These are phyloP conservation scores for Ornithoptera alexandrae DNA, from an alignment of 2,888 invertebrate species.

Conservation along the genomic window DNA sequence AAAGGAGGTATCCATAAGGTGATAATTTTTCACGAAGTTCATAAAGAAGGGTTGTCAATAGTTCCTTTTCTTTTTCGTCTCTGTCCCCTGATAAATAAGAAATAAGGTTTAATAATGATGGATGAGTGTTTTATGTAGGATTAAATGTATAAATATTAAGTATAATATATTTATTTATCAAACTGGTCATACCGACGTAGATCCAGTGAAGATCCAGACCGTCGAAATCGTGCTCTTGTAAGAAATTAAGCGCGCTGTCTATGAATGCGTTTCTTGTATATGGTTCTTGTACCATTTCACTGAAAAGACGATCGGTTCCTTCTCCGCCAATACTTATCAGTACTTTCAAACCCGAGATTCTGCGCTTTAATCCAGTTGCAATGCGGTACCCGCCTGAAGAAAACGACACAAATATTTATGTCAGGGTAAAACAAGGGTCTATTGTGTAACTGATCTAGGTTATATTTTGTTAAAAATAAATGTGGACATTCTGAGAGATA, in stretches of 20 bases:
- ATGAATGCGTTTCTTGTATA: constrained; percentile 80
- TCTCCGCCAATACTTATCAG: constrained; percentile 88
- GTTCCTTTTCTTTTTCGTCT: constrained; percentile 76
- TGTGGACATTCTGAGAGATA: background rate
- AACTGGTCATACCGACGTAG: constrained; percentile 77
- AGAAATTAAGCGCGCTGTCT: constrained; percentile 81
- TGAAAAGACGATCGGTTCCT: constrained; percentile 80
- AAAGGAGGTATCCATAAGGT: constrained; percentile 77
- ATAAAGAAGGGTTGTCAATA: constrained; percentile 78
- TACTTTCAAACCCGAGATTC: constrained; percentile 84
- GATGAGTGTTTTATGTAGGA: background rate
- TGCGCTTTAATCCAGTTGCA: constrained; percentile 83
- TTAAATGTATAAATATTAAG: constrained; percentile 3
- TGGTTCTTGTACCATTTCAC: constrained; percentile 81
- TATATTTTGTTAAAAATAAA: background rate
- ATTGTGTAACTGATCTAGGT: background rate
- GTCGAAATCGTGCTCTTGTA: constrained; percentile 86
- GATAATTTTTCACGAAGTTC: constrained; percentile 82
- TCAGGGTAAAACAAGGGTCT: background rate
- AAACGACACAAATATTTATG: background rate
- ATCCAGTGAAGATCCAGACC: constrained; percentile 91
- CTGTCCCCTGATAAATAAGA: constrained; percentile 56
- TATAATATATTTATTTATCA: background rate
- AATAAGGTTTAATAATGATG: background rate
- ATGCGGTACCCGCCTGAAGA: constrained; percentile 85